Evolutionary conservation across 2,113 vertebrate genomes (phyloP), one percentile per base, ranked within the genome.

Genomic region (Triplophysa tibetana): DNA sequence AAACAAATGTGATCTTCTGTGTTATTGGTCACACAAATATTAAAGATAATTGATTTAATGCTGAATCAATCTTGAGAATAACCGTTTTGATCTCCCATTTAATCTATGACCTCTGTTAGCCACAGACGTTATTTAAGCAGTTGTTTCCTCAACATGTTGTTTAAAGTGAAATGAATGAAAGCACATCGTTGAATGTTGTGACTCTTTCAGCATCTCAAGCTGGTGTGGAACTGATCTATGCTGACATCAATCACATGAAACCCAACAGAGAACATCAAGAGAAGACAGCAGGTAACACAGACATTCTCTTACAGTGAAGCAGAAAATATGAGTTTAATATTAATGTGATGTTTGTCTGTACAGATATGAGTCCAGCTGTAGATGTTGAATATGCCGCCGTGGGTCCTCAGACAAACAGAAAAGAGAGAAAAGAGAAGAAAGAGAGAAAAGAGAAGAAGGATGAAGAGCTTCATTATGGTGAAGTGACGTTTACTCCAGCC

Each of bases 401-500:
- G 21, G 68, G 8, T 4, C 10, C 81, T 0, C 2, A 45, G 5
- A 56, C 17, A 9, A 56, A 56, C 1, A 77, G 75, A 1, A 24
- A n/a, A 17, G 8, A 43, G 56, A 8, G 29, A 29, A 29, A 63
- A 62, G 0, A 48, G 67, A 62, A 16, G 8, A 72, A 13, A 17
- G 9, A 43, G 56, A 8, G 4, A 4, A 29, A 63, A 62, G 0
- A 48, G 67, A 62, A 16, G 8, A 72, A 12, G 8, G 13, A 73
- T 17, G 9, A 12, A 8, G 77, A 84, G 61, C 76, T 92, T 81
- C 87, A 87, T 66, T 92, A 92, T 4, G 86, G 83, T 6, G 75
- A 90, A 38, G 75, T 91, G 62, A 86, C 61, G 48, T 80, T 88
- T 64, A 74, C 79, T 21, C 21, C 21, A 43, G 79, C 26, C 67